These are phyloP conservation scores for Diabrotica balteata DNA, from an alignment of 2,888 invertebrate species.

Conservation along the genomic window DNA sequence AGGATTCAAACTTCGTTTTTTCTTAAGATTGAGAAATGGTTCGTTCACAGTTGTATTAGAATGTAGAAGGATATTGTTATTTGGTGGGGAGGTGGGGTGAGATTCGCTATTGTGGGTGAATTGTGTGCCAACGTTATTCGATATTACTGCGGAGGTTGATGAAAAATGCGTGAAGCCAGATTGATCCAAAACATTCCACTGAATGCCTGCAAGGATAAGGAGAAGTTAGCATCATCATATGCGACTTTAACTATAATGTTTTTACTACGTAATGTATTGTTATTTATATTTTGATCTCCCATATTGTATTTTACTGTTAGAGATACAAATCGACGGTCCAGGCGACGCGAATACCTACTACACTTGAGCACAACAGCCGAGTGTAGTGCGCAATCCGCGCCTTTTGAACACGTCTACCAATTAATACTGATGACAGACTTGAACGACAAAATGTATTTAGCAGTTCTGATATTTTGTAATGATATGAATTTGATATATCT, in stretches of 20 bases:
- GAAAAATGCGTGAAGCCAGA: constrained; percentile 75
- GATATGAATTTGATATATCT: too few relatives aligned
- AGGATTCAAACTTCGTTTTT: constrained; percentile 79
- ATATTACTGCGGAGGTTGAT: constrained; percentile 63
- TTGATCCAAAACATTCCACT: constrained; percentile 83
- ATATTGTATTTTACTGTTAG: too few relatives aligned
- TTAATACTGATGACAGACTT: too few relatives aligned
- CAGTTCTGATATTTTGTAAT: too few relatives aligned
- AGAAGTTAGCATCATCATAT: constrained; percentile 30
- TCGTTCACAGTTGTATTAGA: constrained; percentile 30
- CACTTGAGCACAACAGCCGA: too few relatives aligned
- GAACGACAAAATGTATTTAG: too few relatives aligned
- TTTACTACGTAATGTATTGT: too few relatives aligned
- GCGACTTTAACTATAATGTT: too few relatives aligned
- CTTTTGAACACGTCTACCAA: too few relatives aligned
- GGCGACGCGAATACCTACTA: too few relatives aligned
- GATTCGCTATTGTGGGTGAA: constrained; percentile 29
- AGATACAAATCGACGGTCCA: too few relatives aligned
- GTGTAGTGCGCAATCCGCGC: too few relatives aligned
- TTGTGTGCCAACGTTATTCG: constrained; percentile 31
- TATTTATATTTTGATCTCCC: background rate
- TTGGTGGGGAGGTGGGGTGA: constrained; percentile 54
- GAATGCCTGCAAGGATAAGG: constrained; percentile 69
- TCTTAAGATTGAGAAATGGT: constrained; percentile 57
- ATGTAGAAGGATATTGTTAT: constrained; percentile 49